Evolutionary conservation across 1,140 invertebrate species (phyloP).

Genomic region (Trinorchestia longiramus): DNA sequence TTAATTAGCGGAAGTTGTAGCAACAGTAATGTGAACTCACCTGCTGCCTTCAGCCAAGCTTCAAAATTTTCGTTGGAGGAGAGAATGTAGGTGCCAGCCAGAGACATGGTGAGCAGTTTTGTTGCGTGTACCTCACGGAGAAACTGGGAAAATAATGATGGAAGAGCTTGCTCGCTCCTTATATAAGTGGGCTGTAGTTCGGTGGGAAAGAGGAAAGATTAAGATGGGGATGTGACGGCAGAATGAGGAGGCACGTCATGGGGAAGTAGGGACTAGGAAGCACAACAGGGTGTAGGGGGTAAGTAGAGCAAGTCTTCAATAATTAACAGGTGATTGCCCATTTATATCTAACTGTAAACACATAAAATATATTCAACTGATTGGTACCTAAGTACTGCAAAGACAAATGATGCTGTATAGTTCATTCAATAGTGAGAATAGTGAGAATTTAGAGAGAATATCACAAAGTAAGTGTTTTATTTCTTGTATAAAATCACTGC

Average conservation of each 20-base stretch:
- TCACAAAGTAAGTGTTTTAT: too few species aligned
- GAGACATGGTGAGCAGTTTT: neutral
- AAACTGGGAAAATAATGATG: neutral
- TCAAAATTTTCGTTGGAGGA: neutral
- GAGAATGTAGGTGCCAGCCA: conserved; percentile 7
- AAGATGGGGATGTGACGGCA: neutral
- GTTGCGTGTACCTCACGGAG: neutral
- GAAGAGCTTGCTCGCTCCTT: neutral
- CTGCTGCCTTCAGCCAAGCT: neutral
- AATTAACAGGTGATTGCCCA: too few species aligned
- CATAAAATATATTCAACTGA: too few species aligned
- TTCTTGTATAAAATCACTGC: too few species aligned
- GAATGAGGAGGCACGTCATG: neutral
- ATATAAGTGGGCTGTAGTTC: neutral
- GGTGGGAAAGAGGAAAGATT: neutral
- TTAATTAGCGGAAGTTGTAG: too few species aligned
- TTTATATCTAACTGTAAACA: too few species aligned
- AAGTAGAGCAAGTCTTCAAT: neutral
- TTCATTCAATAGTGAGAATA: too few species aligned
- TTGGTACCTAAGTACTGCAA: too few species aligned
- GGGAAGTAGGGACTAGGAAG: neutral
- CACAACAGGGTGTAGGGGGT: neutral
- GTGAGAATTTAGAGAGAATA: too few species aligned
- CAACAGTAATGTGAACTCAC: neutral
- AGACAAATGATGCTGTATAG: too few species aligned